These are phyloP conservation scores for Lepus americanus DNA, from an alignment of 2,113 vertebrate genomes.

Conservation along the genomic window DNA sequence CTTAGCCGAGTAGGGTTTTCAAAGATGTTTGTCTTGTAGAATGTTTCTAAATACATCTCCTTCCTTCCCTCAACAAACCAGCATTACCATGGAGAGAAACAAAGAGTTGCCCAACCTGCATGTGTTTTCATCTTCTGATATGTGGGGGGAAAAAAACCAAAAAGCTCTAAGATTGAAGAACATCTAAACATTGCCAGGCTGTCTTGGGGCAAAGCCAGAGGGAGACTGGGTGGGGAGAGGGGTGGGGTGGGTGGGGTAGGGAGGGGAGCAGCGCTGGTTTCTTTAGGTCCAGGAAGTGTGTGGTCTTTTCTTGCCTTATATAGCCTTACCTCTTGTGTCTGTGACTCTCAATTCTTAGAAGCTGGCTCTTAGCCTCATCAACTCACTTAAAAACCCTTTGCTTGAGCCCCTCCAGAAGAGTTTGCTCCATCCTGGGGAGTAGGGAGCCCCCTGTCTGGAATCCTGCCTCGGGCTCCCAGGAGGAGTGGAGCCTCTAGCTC, in stretches of 20 bases:
- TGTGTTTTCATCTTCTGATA: background rate
- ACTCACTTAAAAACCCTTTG: slow-evolving; percentile 60
- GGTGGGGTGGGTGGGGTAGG: background rate
- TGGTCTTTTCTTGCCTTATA: slow-evolving; percentile 71
- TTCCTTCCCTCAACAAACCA: background rate
- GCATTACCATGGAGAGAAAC: background rate
- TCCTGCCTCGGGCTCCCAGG: background rate
- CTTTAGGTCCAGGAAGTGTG: slow-evolving; percentile 58
- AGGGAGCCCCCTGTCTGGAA: slow-evolving; percentile 29
- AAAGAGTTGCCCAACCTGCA: background rate
- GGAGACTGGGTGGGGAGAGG: background rate
- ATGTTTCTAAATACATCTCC: background rate
- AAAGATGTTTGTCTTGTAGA: slow-evolving; percentile 44
- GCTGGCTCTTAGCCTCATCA: slow-evolving; percentile 36
- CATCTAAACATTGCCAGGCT: background rate
- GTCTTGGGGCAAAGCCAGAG: background rate
- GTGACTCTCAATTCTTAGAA: slow-evolving; percentile 65
- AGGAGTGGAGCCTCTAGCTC: background rate
- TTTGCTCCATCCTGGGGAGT: slow-evolving; percentile 37
- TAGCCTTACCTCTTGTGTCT: slow-evolving; percentile 69
- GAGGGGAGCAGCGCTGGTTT: slow-evolving; percentile 19
- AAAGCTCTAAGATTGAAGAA: background rate
- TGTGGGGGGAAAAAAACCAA: background rate
- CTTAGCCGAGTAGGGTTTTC: background rate
- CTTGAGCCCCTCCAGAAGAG: background rate